These are phyloP conservation scores for Hartigia nigra DNA, from an alignment of 2,888 invertebrate genomes.

Conservation along the genomic window DNA sequence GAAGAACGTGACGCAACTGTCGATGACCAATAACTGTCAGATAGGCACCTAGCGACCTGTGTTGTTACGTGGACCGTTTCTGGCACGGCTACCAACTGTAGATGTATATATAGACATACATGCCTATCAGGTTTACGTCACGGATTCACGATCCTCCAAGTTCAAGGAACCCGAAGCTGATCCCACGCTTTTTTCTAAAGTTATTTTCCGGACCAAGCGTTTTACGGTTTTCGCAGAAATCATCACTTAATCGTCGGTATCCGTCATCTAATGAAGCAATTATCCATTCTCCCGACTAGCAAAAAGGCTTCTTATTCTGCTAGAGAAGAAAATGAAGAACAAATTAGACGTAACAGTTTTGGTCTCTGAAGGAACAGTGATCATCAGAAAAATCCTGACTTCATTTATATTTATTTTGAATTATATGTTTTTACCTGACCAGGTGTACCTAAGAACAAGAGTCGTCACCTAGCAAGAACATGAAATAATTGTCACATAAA, in stretches of 20 bases:
- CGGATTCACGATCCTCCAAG: conserved; percentile 1
- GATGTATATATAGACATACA: background rate
- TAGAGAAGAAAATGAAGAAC: background rate
- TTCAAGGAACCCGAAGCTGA: background rate
- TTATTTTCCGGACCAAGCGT: background rate
- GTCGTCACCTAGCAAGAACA: background rate
- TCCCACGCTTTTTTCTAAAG: background rate
- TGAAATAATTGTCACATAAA: background rate
- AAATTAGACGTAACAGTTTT: background rate
- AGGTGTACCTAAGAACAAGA: background rate
- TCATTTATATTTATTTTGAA: background rate
- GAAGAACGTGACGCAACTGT: background rate
- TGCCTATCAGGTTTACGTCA: background rate
- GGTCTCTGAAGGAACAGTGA: background rate
- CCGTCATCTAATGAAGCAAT: background rate
- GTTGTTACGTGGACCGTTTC: conserved; percentile 1
- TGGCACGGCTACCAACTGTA: background rate
- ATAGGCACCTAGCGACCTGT: background rate
- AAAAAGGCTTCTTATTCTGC: background rate
- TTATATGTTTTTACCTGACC: background rate
- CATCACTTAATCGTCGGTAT: background rate
- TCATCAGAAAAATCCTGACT: background rate
- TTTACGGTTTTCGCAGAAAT: background rate
- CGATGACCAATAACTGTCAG: background rate
- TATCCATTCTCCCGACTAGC: background rate